These are phyloP conservation scores for Tricholauxania praeusta DNA, from an alignment of 2,888 invertebrate species.

Conservation along the genomic window DNA sequence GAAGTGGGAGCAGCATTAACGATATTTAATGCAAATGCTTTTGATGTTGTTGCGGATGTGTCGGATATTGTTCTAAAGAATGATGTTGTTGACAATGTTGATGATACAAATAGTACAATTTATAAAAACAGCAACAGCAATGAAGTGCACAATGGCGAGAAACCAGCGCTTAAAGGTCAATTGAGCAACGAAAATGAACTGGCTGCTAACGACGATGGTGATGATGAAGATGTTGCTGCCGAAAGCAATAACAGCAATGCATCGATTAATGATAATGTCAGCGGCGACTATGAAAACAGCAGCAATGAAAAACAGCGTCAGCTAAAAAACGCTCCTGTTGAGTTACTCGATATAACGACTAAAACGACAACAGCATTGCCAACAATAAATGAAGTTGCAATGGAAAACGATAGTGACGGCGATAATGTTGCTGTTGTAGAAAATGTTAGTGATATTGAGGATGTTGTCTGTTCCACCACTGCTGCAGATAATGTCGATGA, in stretches of 20 bases:
- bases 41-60: neutral
- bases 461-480: no score
- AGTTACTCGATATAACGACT: neutral
- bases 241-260: constrained; percentile 35
- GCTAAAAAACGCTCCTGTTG: constrained; percentile 27
- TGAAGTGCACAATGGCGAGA: neutral
- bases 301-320: neutral
- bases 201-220: neutral
- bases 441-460: neutral
- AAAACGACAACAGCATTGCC: constrained; percentile 51
- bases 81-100: neutral
- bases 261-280: constrained; percentile 8
- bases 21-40: constrained; percentile 12
- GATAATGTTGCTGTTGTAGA: constrained; percentile 2
- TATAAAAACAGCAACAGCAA: constrained; percentile 20
- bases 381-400: constrained; percentile 40
- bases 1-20: no score
- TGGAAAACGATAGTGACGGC: constrained; percentile 5
- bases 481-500: neutral
- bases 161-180: constrained; percentile 10
- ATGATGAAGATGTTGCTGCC: neutral
- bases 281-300: neutral
- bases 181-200: constrained; percentile 14
- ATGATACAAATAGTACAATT: constrained; percentile 8
- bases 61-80: neutral